These are phyloP conservation scores for Genyomyrus donnyi DNA, from an alignment of 2,113 vertebrate genomes.

Conservation along the genomic window DNA sequence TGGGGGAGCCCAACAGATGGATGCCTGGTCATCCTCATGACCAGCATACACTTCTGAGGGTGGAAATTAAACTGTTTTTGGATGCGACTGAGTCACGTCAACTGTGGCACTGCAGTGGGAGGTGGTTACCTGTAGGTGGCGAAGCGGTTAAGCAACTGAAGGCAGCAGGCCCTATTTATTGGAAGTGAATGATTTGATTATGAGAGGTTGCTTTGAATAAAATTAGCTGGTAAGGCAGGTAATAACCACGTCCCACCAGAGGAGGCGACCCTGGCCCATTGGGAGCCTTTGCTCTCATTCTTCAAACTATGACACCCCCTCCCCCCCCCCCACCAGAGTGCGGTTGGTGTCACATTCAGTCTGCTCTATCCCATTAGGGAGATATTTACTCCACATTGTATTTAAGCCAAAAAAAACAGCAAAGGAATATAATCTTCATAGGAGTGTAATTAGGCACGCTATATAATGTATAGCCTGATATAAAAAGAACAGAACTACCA, in stretches of 20 bases:
- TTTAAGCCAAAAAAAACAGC: background rate
- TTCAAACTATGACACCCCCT: constrained; percentile 1
- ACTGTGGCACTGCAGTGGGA: background rate
- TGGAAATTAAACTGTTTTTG: background rate
- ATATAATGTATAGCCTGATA: background rate
- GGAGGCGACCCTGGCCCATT: background rate
- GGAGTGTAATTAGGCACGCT: background rate
- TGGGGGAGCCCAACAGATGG: background rate
- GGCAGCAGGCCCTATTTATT: background rate
- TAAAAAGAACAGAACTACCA: background rate
- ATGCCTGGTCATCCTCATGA: background rate
- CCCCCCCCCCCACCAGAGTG: constrained; percentile 11
- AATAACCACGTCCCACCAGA: background rate
- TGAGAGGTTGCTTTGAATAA: background rate
- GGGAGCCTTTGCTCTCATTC: background rate
- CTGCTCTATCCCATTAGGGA: constrained; percentile 29
- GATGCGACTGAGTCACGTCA: background rate
- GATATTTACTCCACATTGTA: constrained; percentile 31
- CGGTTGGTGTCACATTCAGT: constrained; percentile 26
- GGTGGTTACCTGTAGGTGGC: background rate
- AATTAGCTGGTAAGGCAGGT: background rate
- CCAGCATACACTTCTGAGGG: background rate
- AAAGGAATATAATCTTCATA: background rate
- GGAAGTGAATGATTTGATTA: background rate
- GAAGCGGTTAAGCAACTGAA: background rate